Conservation (phyloP, 2,113 vertebrate species). For the Atlantisia rogersi region DNA sequence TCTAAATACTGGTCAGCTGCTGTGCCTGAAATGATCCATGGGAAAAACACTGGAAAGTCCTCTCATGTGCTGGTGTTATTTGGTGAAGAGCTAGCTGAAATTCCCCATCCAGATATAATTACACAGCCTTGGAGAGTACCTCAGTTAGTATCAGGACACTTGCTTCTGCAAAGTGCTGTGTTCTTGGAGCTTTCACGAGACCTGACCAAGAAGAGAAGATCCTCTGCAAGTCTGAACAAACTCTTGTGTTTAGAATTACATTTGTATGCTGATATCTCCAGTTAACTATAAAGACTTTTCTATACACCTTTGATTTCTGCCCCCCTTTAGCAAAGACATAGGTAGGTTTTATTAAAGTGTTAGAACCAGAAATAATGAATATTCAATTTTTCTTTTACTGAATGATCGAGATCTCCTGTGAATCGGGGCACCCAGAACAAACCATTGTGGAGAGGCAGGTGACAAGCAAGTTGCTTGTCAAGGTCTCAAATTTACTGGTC, state of each 20-base stretch:
- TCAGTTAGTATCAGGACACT: not conserved
- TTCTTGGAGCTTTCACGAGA: not conserved
- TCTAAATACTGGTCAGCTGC: not conserved
- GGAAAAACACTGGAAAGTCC: not conserved
- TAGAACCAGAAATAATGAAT: not conserved
- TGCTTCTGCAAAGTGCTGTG: not conserved
- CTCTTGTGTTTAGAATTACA: not conserved
- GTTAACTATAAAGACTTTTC: not conserved
- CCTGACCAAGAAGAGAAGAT: not conserved
- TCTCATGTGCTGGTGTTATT: accelerated
- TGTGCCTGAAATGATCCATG: not conserved
- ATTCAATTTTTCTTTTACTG: not conserved
- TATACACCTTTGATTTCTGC: not conserved
- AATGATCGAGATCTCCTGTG: not conserved
- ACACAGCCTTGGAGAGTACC: not conserved
- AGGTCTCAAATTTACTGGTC: not conserved
- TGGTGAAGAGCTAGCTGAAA: not conserved
- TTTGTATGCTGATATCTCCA: not conserved
- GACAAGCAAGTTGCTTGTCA: not conserved
- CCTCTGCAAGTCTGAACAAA: not conserved
- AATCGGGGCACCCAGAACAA: not conserved
- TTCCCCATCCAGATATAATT: not conserved
- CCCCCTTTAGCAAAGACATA: not conserved
- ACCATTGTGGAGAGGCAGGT: not conserved
- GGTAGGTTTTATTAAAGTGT: not conserved